Percentiles rank a stretch among this genome's conserved stretches.
These are phyloP conservation scores for Stenotaenia linearis DNA, from an alignment of 2,888 invertebrate genomes.

Conservation along the genomic window DNA sequence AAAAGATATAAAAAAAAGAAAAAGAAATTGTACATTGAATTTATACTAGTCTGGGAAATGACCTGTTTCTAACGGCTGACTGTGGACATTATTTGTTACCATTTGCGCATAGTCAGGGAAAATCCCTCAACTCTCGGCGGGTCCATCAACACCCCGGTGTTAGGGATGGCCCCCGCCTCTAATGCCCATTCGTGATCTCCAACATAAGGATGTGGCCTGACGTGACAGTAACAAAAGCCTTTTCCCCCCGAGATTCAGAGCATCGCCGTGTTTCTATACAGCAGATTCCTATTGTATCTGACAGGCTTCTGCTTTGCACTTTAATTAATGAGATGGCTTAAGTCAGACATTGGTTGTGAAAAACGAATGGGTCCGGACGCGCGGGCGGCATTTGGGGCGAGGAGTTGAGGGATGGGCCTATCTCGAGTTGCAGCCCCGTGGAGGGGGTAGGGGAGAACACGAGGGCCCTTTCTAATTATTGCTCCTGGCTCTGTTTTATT, in stretches of 20 bases:
- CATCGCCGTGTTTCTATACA: neutral
- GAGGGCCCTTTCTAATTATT: conserved; percentile 7
- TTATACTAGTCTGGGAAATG: neutral
- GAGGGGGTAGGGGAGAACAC: neutral
- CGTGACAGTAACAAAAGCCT: conserved; percentile 14
- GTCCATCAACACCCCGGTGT: neutral
- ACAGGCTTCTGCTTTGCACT: conserved; percentile 16
- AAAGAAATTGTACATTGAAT: neutral
- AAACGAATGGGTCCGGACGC: conserved; percentile 24
- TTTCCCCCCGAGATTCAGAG: neutral
- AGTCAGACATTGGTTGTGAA: conserved; percentile 24
- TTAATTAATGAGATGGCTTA: conserved; percentile 21
- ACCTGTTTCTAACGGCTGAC: neutral
- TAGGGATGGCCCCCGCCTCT: conserved; percentile 12
- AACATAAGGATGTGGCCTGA: conserved; percentile 1
- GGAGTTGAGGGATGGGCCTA: conserved; percentile 24
- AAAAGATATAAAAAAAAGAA: neutral
- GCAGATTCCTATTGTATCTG: neutral
- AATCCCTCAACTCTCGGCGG: conserved; percentile 10
- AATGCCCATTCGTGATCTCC: conserved; percentile 6
- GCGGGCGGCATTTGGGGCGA: conserved; percentile 11
- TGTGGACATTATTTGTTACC: neutral
- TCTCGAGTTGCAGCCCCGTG: conserved; percentile 8
- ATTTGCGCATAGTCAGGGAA: neutral
- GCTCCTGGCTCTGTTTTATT: conserved; percentile 18